phyloP scores from a whole-genome alignment of 2,113 vertebrate species.

The Motacilla alba region DNA sequence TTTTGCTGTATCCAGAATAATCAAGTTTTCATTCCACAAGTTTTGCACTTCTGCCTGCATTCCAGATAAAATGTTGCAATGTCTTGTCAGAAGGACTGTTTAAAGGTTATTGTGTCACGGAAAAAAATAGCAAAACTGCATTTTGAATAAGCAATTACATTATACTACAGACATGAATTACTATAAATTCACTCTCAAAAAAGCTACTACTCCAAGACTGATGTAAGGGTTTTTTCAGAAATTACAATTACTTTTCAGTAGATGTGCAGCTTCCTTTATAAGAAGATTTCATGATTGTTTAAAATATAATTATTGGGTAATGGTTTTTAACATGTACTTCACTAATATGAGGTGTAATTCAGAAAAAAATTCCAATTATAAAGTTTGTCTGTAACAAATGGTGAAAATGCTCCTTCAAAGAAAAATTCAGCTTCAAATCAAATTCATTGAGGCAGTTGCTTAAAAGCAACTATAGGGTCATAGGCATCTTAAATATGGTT shows the following conservation, averaged over 20 bases:
- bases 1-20: conserved; percentile 83
- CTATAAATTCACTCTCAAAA: neutral
- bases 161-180: neutral
- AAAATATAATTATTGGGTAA: neutral
- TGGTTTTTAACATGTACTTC: neutral
- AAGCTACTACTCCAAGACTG: neutral
- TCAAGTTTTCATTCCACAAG: conserved; percentile 80
- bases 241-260: neutral
- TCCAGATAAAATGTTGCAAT: conserved; percentile 32
- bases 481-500: neutral
- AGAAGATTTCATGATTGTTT: neutral
- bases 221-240: neutral
- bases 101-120: neutral
- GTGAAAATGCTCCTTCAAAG: neutral
- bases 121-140: neutral
- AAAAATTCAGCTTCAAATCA: neutral
- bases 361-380: neutral
- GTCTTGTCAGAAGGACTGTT: neutral
- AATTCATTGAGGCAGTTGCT: neutral
- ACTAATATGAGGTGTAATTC: neutral
- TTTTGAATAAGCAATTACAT: neutral
- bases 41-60: conserved; percentile 82
- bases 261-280: neutral
- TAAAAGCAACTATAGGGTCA: neutral
- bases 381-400: neutral